Evolutionary conservation across 2,797 vertebrate species (phyloP).

Genomic region (Falco peregrinus): DNA sequence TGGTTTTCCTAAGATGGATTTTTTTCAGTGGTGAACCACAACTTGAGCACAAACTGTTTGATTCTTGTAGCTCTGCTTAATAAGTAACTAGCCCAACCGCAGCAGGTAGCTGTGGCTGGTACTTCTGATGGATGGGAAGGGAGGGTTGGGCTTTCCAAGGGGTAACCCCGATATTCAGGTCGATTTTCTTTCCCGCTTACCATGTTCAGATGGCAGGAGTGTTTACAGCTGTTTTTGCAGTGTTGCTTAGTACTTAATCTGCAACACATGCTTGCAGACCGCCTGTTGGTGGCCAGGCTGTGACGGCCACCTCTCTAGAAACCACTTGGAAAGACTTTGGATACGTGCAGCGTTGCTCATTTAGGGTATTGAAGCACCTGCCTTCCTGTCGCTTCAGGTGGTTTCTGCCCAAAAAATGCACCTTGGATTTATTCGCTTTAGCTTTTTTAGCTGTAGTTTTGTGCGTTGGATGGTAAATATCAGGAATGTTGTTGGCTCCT

Average conservation of each 20-base stretch:
- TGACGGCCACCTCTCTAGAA: neutral
- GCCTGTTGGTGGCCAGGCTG: neutral
- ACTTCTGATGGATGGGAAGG: neutral
- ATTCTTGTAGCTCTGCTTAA: fast-evolving
- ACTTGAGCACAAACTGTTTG: neutral
- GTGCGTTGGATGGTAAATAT: neutral
- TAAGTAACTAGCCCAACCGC: fast-evolving
- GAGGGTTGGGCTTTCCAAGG: neutral
- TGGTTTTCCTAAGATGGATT: neutral
- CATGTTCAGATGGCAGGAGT: neutral
- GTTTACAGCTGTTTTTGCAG: constrained; percentile 32
- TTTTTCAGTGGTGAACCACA: neutral
- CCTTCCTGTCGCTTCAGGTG: neutral
- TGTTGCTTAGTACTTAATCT: constrained; percentile 32
- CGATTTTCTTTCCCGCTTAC: neutral
- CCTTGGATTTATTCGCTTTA: neutral
- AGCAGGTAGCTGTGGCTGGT: fast-evolving
- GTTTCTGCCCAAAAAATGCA: neutral
- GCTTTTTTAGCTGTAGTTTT: neutral
- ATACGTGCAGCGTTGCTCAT: fast-evolving
- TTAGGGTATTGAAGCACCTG: neutral
- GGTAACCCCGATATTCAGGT: neutral
- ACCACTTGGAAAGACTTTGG: neutral
- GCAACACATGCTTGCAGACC: neutral
- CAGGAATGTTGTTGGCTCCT: neutral